Conservation (phyloP, 2,113 vertebrate genomes). For the Anoura caudifer region DNA sequence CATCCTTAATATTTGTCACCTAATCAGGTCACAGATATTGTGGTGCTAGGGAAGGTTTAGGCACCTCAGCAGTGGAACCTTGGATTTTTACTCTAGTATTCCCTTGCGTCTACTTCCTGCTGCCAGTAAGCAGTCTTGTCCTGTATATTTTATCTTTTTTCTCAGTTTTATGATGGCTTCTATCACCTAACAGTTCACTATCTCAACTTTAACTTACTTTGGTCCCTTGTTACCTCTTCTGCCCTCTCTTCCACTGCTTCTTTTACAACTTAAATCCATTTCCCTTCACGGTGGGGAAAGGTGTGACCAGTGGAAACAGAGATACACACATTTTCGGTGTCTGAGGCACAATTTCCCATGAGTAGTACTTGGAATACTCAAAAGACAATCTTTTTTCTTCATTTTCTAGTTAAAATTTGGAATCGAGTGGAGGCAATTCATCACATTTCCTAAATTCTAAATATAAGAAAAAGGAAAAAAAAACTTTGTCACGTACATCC, state of each 20-base stretch:
- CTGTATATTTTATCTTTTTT: background rate
- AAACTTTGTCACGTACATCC: background rate
- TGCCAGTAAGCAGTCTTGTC: background rate
- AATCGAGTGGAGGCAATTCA: background rate
- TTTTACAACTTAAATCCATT: background rate
- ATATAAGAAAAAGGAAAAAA: background rate
- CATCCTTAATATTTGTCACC: background rate
- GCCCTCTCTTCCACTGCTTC: background rate
- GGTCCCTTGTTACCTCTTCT: background rate
- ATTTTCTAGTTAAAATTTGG: slow-evolving; percentile 9
- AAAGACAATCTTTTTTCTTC: background rate
- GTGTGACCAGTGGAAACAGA: background rate
- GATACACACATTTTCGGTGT: background rate
- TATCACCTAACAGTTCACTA: background rate
- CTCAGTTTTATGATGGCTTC: background rate
- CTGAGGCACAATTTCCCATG: background rate
- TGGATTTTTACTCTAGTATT: background rate
- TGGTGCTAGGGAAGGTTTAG: background rate
- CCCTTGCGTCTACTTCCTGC: background rate
- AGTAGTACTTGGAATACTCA: background rate
- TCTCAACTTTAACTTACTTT: background rate
- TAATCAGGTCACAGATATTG: background rate
- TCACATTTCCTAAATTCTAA: background rate
- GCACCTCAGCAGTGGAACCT: background rate
- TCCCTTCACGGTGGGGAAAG: background rate